A percentile compares a stretch with the other conserved stretches of the same genome.
These are phyloP conservation scores for Phallusia fumigata DNA, from an alignment of 23 tunicate species.

Conservation along the genomic window DNA sequence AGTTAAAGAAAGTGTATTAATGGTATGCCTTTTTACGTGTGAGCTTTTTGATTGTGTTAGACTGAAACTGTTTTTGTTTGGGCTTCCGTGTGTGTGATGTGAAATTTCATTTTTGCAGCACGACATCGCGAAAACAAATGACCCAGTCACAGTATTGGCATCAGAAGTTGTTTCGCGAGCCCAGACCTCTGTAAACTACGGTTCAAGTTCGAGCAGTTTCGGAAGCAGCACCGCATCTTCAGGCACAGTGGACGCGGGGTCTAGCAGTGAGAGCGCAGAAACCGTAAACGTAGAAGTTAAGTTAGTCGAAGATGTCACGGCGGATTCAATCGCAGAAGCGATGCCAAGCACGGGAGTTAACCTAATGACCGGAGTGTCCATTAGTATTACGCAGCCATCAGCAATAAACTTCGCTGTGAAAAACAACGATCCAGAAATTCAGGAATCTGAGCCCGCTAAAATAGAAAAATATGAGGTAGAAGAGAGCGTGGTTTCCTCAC, in stretches of 20 bases:
- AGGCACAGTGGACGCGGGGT: neutral
- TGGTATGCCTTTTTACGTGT: neutral
- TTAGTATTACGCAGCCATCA: slow-evolving; percentile 1
- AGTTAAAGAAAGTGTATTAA: no score
- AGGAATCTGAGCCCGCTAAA: neutral
- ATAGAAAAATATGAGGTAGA: neutral
- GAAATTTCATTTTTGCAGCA: neutral
- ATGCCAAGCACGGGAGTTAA: neutral
- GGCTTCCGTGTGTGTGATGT: neutral
- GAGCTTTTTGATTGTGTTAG: neutral
- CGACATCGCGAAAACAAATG: neutral
- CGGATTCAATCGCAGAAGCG: neutral
- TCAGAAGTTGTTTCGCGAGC: slow-evolving; percentile 30
- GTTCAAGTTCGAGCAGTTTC: slow-evolving; percentile 37
- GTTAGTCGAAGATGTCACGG: slow-evolving; percentile 23
- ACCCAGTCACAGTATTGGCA: slow-evolving; percentile 15
- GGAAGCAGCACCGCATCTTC: slow-evolving; percentile 30
- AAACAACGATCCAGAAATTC: neutral
- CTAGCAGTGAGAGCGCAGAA: neutral
- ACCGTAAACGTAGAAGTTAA: neutral
- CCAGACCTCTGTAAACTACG: slow-evolving; percentile 27
- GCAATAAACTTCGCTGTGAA: neutral
- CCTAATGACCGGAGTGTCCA: neutral
- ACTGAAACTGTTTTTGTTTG: neutral
- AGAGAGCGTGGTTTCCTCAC: no score